These are phyloP conservation scores for Parelbella ahira DNA, from an alignment of 2,888 invertebrate genomes.

Conservation along the genomic window DNA sequence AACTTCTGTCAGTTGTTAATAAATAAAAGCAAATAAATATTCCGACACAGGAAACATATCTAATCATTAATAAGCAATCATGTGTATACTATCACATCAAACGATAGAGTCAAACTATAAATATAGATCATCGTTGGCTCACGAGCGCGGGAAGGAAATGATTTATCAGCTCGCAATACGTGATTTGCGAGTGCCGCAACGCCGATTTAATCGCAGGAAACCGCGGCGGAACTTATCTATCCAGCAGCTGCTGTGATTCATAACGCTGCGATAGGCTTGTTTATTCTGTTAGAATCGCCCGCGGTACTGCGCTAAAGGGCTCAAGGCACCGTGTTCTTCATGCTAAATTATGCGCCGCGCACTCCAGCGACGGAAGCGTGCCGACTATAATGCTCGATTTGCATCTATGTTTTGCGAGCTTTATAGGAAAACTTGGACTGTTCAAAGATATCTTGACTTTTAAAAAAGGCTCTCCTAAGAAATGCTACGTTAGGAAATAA, in stretches of 20 bases:
- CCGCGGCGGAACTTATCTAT: slow-evolving; percentile 73
- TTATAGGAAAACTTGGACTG: too few species aligned
- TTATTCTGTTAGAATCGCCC: slow-evolving; percentile 50
- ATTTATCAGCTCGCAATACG: slow-evolving; percentile 62
- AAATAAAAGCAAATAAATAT: too few species aligned
- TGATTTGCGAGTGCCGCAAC: slow-evolving; percentile 64
- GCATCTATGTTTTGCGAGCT: slow-evolving; percentile 9
- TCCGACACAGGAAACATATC: too few species aligned
- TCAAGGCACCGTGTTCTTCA: slow-evolving; percentile 19
- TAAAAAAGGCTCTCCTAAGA: too few species aligned
- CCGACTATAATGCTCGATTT: slow-evolving; percentile 21
- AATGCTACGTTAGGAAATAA: too few species aligned
- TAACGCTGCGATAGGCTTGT: slow-evolving; percentile 51
- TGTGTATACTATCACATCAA: slow-evolving; percentile 3
- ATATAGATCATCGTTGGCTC: slow-evolving; percentile 41
- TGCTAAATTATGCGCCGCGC: slow-evolving; percentile 35
- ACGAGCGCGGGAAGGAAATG: slow-evolving; percentile 55
- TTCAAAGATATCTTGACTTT: too few species aligned
- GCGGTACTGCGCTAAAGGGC: slow-evolving; percentile 32
- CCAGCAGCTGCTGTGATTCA: slow-evolving; percentile 62
- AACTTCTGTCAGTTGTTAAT: too few species aligned
- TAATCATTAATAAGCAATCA: slow-evolving; percentile 6
- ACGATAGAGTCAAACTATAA: slow-evolving; percentile 30
- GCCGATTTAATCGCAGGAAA: slow-evolving; percentile 74
- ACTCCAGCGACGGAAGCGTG: slow-evolving; percentile 26